These are phyloP conservation scores for Cygnus olor DNA, from an alignment of 2,797 vertebrate species.

Conservation along the genomic window DNA sequence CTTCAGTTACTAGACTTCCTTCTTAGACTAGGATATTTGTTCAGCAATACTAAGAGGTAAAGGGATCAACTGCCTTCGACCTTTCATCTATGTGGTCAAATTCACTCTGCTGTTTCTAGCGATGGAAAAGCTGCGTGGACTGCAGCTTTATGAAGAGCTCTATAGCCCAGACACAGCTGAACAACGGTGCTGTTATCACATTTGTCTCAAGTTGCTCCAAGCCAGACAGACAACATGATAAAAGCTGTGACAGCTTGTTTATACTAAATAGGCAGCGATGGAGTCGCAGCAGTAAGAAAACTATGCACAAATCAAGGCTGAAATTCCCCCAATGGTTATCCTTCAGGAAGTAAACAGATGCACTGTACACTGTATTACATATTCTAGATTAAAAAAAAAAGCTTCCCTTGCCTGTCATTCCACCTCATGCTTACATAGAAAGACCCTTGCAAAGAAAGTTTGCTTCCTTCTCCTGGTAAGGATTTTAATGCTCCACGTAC, in stretches of 20 bases:
- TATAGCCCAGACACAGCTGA: background rate
- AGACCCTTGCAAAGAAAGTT: background rate
- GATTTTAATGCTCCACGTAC: background rate
- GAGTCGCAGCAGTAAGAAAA: background rate
- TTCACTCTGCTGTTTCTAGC: background rate
- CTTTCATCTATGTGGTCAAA: background rate
- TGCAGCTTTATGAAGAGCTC: background rate
- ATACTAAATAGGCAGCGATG: background rate
- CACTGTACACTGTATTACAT: background rate
- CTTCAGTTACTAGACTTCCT: background rate
- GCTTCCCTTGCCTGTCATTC: background rate
- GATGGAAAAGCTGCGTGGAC: background rate
- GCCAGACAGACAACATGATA: background rate
- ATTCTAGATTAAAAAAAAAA: background rate
- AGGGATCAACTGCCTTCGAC: background rate
- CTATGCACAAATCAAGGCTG: background rate
- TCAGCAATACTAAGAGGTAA: background rate
- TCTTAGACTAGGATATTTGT: background rate
- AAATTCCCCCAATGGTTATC: background rate
- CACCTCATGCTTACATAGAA: background rate
- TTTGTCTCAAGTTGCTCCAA: conserved; percentile 39
- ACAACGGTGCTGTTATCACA: background rate
- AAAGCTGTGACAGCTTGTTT: background rate
- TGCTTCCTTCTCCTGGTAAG: background rate
- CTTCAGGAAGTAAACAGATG: background rate